Conservation (phyloP, 1,140 invertebrate species). For the Marisa cornuarietis region DNA sequence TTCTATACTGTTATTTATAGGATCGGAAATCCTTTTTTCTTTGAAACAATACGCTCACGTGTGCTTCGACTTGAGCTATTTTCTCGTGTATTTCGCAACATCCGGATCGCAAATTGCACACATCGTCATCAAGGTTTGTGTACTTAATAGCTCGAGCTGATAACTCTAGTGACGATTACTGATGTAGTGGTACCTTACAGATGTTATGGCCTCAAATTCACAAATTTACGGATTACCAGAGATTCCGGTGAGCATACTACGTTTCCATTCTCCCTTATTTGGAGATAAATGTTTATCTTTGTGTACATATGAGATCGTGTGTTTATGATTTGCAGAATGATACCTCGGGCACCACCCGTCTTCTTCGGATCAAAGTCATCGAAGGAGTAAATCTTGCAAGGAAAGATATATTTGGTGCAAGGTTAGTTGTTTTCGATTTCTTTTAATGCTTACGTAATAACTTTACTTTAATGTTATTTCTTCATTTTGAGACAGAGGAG, state of each 20-base stretch:
- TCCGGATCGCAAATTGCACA: constrained; percentile 7
- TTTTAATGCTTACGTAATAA: background rate
- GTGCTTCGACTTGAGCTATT: background rate
- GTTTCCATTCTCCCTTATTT: background rate
- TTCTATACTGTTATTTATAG: background rate
- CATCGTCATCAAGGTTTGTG: constrained; percentile 25
- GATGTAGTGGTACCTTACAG: constrained; percentile 6
- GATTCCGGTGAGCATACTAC: constrained; percentile 29
- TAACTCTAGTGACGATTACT: background rate
- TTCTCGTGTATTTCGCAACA: constrained; percentile 20
- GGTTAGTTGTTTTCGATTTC: constrained; percentile 69
- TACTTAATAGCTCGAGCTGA: constrained; percentile 15
- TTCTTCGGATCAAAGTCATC: constrained; percentile 72
- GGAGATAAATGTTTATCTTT: constrained; percentile 3
- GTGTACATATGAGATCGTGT: constrained; percentile 9
- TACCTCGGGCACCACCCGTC: constrained; percentile 43
- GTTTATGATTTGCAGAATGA: constrained; percentile 46
- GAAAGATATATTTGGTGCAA: constrained; percentile 98
- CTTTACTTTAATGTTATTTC: background rate
- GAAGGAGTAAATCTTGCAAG: constrained; percentile 91
- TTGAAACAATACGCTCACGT: background rate
- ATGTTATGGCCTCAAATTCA: constrained; percentile 39
- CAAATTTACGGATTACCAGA: constrained; percentile 44
- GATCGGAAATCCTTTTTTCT: background rate
- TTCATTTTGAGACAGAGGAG: background rate